Evolutionary conservation across 1,140 invertebrate species (phyloP).

Genomic region (Caenorhabditis briggsae): DNA sequence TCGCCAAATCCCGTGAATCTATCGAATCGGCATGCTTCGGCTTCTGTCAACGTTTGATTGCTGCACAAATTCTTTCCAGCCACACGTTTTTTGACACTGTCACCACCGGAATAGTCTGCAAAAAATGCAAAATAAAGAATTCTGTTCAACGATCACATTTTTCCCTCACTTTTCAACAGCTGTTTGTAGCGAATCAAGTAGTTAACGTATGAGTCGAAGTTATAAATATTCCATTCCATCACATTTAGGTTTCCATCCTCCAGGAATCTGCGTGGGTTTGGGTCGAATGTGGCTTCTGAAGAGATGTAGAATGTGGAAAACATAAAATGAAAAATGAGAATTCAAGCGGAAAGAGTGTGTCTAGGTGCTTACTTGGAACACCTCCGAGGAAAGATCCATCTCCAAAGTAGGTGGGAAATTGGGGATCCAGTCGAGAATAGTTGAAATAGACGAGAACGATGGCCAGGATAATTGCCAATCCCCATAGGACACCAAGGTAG

Average conservation of each 20-base stretch:
- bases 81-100: not conserved
- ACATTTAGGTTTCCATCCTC: conserved; percentile 21
- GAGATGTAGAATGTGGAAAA: too few species aligned
- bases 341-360: not conserved
- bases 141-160: too few species aligned
- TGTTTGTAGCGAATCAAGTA: conserved; percentile 43
- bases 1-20: not conserved
- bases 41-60: not conserved
- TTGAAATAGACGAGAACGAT: not conserved
- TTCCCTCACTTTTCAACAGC: conserved; percentile 1
- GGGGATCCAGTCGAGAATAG: conserved; percentile 26
- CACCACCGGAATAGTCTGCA: not conserved
- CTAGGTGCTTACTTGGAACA: conserved; percentile 29
- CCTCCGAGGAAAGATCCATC: conserved; percentile 47
- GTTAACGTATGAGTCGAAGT: conserved; percentile 11
- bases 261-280: conserved; percentile 48
- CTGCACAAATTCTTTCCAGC: not conserved
- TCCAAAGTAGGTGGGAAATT: conserved; percentile 41
- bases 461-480: conserved; percentile 7
- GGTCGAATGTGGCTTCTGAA: conserved; percentile 33
- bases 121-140: not conserved
- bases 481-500: conserved; percentile 19
- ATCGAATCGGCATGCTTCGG: not conserved
- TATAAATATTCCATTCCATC: conserved; percentile 50
- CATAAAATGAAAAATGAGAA: not conserved